Conservation (phyloP, 2,797 vertebrate species). For the Etheostoma perlongum region DNA sequence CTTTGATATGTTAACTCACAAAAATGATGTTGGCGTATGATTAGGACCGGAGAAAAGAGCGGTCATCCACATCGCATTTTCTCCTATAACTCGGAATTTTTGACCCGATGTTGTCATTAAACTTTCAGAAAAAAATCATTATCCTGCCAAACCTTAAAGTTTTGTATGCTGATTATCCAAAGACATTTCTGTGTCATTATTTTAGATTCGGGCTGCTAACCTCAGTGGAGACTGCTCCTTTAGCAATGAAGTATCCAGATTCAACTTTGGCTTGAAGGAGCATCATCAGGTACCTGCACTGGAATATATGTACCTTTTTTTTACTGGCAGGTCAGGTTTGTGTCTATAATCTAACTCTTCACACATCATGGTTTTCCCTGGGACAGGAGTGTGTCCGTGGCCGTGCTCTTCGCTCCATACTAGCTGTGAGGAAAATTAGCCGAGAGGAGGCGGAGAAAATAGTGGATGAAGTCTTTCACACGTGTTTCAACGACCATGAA, state of each 20-base stretch:
- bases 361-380: accelerated
- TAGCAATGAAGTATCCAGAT: conserved; percentile 88
- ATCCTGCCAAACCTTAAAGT: background rate
- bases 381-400: conserved; percentile 91
- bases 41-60: too few relatives aligned
- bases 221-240: conserved; percentile 97
- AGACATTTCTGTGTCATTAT: background rate
- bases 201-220: conserved; percentile 95
- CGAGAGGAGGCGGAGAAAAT: conserved; percentile 89
- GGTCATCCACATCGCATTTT: too few relatives aligned
- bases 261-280: conserved; percentile 92
- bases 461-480: conserved; percentile 94
- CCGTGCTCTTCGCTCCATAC: conserved; percentile 93
- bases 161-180: background rate
- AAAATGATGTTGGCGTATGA: too few relatives aligned
- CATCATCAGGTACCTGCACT: conserved; percentile 91
- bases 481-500: conserved; percentile 94
- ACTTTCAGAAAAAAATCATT: background rate
- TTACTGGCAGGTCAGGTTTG: accelerated
- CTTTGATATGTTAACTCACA: too few relatives aligned
- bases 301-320: too few relatives aligned
- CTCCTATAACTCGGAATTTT: too few relatives aligned
- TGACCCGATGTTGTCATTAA: too few relatives aligned
- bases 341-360: background rate
- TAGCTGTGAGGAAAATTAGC: conserved; percentile 93